Percentiles rank a stretch among this genome's conserved stretches.
phyloP scores from a whole-genome alignment of 2,888 invertebrate genomes.

The Trachelus troglodyta region DNA sequence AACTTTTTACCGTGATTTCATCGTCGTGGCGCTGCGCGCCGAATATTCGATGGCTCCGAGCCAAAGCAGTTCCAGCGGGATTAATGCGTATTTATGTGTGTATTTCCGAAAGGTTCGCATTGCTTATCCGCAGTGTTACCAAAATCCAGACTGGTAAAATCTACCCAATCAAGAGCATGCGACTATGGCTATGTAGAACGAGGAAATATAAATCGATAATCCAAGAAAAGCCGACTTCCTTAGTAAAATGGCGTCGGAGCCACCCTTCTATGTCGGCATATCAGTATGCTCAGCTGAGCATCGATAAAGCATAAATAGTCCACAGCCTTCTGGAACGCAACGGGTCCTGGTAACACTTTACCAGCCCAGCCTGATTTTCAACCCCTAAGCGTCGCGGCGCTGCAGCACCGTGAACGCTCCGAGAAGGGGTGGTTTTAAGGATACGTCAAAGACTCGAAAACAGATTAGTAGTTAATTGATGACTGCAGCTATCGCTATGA shows the following conservation, averaged over 20 bases:
- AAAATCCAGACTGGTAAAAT: too few relatives aligned
- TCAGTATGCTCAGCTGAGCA: constrained; percentile 31
- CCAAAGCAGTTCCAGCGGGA: constrained; percentile 49
- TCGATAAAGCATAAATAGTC: constrained; percentile 39
- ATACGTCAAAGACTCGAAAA: constrained; percentile 24
- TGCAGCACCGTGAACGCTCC: background rate
- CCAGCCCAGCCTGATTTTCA: background rate
- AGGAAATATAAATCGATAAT: constrained; percentile 6
- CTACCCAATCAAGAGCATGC: too few relatives aligned
- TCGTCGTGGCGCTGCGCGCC: constrained; percentile 7
- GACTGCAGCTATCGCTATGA: constrained; percentile 12
- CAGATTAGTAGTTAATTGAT: constrained; percentile 23
- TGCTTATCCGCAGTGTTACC: too few relatives aligned
- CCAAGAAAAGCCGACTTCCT: constrained; percentile 10
- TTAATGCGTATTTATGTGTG: constrained; percentile 60
- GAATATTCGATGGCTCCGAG: constrained; percentile 54
- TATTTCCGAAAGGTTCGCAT: constrained; percentile 41
- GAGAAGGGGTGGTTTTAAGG: constrained; percentile 2
- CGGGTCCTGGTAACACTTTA: too few relatives aligned
- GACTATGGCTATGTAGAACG: too few relatives aligned
- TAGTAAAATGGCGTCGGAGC: constrained; percentile 6
- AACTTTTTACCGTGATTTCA: constrained; percentile 41
- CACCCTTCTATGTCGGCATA: constrained; percentile 28
- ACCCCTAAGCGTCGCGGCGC: constrained; percentile 4
- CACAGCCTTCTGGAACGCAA: constrained; percentile 17